Conservation (phyloP, 2,888 invertebrate genomes). For the Mesorhabditis sp. region DNA sequence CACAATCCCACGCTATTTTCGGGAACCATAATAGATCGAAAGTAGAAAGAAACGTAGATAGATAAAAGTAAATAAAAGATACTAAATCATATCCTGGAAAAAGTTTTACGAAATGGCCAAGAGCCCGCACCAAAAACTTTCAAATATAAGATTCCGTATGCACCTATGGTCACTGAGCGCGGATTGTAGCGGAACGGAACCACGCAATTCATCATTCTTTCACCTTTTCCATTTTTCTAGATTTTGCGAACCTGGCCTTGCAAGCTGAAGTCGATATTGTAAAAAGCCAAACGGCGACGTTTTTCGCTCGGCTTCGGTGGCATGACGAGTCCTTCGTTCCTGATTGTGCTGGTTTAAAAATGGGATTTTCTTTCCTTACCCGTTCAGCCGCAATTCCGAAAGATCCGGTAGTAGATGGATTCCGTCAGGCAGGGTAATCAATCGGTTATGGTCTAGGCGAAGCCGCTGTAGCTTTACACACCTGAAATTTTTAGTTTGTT, state of each 20-base stretch:
- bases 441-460: slow-evolving; percentile 83
- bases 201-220: neutral
- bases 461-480: slow-evolving; percentile 67
- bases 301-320: slow-evolving; percentile 86
- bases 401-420: slow-evolving; percentile 88
- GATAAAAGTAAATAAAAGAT: too few species aligned
- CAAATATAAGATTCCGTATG: neutral
- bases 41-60: too few species aligned
- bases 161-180: neutral
- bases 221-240: neutral
- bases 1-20: too few species aligned
- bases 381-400: slow-evolving; percentile 68
- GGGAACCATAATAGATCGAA: too few species aligned
- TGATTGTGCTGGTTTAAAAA: slow-evolving; percentile 11
- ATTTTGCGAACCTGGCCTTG: slow-evolving; percentile 78
- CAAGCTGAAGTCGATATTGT: slow-evolving; percentile 96
- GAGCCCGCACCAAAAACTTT: too few species aligned
- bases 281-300: slow-evolving; percentile 69
- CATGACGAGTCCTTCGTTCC: slow-evolving; percentile 88
- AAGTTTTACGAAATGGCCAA: slow-evolving; percentile 56
- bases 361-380: slow-evolving; percentile 25
- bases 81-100: too few species aligned
- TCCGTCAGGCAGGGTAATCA: slow-evolving; percentile 93
- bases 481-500: slow-evolving; percentile 17
- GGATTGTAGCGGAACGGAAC: neutral